phyloP scores from a whole-genome alignment of 2,888 invertebrate genomes.

The Linnaemya tessellans region DNA sequence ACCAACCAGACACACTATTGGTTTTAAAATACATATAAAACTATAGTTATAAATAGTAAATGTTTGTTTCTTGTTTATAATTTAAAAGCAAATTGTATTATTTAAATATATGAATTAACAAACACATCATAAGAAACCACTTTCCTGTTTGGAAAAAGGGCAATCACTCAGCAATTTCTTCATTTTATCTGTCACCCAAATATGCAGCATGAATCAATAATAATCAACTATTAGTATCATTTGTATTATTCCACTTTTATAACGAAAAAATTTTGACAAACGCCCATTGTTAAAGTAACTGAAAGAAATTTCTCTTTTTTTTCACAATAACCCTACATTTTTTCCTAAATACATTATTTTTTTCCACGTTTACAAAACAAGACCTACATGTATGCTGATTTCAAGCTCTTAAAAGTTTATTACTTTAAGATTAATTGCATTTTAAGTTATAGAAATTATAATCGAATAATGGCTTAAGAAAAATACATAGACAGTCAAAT shows the following conservation, averaged over 20 bases:
- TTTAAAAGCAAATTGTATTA: not conserved
- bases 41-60: too few relatives aligned
- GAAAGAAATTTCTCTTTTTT: slow-evolving; percentile 63
- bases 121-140: not conserved
- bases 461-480: slow-evolving; percentile 66
- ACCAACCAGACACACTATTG: too few relatives aligned
- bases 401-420: slow-evolving; percentile 59
- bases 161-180: not conserved
- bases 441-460: slow-evolving; percentile 71
- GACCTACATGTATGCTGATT: slow-evolving; percentile 60
- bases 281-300: slow-evolving; percentile 52
- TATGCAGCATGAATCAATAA: slow-evolving; percentile 34
- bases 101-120: not conserved
- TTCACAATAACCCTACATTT: slow-evolving; percentile 25
- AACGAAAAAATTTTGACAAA: slow-evolving; percentile 47
- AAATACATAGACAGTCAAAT: slow-evolving; percentile 67
- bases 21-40: too few relatives aligned
- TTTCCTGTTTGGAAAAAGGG: not conserved
- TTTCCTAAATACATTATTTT: not conserved
- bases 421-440: slow-evolving; percentile 71
- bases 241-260: slow-evolving; percentile 52
- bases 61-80: not conserved
- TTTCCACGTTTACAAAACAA: slow-evolving; percentile 2
- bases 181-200: slow-evolving; percentile 29
- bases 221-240: slow-evolving; percentile 53